These are phyloP conservation scores for Grallaria varia DNA, from an alignment of 2,113 vertebrate genomes.

Conservation along the genomic window DNA sequence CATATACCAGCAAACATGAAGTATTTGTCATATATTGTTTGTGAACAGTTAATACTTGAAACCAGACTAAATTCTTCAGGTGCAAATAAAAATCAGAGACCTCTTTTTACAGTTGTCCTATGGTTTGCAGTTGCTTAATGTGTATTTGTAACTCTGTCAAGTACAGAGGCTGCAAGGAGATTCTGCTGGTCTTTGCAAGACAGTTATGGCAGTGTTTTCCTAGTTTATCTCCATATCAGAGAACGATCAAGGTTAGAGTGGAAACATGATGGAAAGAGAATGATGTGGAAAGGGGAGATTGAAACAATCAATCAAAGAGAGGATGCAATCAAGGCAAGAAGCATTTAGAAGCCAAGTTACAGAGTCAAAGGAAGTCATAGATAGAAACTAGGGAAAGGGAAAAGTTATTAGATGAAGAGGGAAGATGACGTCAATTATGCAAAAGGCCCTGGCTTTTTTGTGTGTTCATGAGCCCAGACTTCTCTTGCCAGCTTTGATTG, in stretches of 20 bases:
- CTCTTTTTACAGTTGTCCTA: slow-evolving; percentile 19
- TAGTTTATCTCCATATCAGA: neutral
- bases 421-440: neutral
- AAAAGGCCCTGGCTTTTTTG: neutral
- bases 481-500: slow-evolving; percentile 34
- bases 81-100: slow-evolving; percentile 26
- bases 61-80: neutral
- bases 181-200: neutral
- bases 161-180: neutral
- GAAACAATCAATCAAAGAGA: neutral
- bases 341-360: neutral
- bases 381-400: neutral
- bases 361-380: neutral
- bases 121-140: slow-evolving; percentile 13
- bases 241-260: neutral
- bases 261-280: neutral
- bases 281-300: neutral
- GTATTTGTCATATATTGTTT: neutral
- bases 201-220: neutral
- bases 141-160: neutral
- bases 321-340: neutral
- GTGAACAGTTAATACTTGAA: neutral
- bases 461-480: neutral
- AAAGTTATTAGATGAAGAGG: neutral
- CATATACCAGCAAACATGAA: neutral